These are phyloP conservation scores for Neosalanx taihuensis DNA, from an alignment of 2,797 vertebrate species.

Conservation along the genomic window DNA sequence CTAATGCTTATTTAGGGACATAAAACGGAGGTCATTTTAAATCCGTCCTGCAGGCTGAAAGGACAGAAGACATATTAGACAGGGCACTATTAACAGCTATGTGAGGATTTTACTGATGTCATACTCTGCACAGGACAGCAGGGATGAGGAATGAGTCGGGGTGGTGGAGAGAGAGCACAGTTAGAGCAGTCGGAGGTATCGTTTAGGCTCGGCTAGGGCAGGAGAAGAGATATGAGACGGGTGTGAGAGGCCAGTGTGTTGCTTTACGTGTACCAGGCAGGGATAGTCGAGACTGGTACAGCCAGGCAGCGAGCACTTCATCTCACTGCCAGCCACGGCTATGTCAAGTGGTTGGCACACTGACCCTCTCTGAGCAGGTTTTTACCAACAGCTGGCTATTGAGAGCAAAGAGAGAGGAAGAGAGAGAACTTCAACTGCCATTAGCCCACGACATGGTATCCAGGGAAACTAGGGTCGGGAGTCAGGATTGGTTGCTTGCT, in stretches of 20 bases:
- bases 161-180: too few species aligned
- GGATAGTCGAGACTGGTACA: conserved; percentile 28
- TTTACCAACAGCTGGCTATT: conserved; percentile 10
- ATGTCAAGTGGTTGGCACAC: conserved; percentile 24
- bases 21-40: too few species aligned
- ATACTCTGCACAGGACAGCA: background rate
- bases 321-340: conserved; percentile 40
- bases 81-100: too few species aligned
- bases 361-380: conserved; percentile 17
- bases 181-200: too few species aligned
- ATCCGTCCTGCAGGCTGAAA: background rate
- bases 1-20: too few species aligned
- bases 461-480: conserved; percentile 37
- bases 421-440: conserved; percentile 36
- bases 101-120: background rate
- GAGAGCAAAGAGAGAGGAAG: conserved; percentile 18
- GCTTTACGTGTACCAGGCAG: conserved; percentile 4
- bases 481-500: conserved; percentile 30
- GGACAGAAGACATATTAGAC: too few species aligned
- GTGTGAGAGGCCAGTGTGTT: conserved; percentile 6
- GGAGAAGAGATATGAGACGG: too few species aligned
- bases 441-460: conserved; percentile 34
- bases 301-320: conserved; percentile 39
- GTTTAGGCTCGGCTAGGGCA: too few species aligned
- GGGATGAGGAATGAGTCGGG: background rate